Base-by-base conservation (phyloP, 2,797 vertebrate genomes). In the Buphagus erythrorhynchus region DNA sequence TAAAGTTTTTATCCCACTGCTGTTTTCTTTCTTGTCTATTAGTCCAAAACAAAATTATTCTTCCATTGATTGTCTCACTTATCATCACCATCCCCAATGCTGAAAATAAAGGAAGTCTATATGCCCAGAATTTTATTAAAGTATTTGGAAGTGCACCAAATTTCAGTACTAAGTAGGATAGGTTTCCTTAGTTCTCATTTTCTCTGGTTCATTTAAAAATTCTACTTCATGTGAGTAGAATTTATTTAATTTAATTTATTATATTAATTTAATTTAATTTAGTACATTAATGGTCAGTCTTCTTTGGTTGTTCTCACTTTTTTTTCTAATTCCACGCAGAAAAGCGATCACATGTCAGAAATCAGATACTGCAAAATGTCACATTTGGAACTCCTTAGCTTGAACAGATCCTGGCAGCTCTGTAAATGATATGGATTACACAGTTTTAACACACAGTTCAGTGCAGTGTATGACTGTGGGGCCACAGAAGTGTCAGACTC, bases 361-460 rank as follows among this genome's bases (percentile, higher is more conserved):
- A 72, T 59, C 18, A 88, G 29, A 18, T 38, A 28, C 11, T 52
- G 26, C 22, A 67, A 68, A 80, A 66, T 54, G 19, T 54, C 29
- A 15, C 5, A 35, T 68, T 22, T 78, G 13, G 31, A 86, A 15
- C 29, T 62, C 5, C 22, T 43, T 65, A 8, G 13, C 12, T 90
- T 52, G 28, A 63, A 10, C 10, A 52, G 24, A 66, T 43, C 31
- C 38, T 81, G 79, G 31, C 20, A 59, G 26, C 35, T 62, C 19
- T 35, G 19, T 54, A 65, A 81, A 18, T 0, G 0, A 8, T 33
- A 13, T 2, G 7, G 58, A 6, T 38, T 17, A 4, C 0, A 1
- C 10, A 25, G 18, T 55, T 90, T 31, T 16, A 52, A 16, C 18
- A 25, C 8, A 28, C 5, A 55, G 33, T 24, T 88, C 36, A 43